Conservation (phyloP, 2,888 invertebrate species). For the Anagyrus pseudococci region DNA sequence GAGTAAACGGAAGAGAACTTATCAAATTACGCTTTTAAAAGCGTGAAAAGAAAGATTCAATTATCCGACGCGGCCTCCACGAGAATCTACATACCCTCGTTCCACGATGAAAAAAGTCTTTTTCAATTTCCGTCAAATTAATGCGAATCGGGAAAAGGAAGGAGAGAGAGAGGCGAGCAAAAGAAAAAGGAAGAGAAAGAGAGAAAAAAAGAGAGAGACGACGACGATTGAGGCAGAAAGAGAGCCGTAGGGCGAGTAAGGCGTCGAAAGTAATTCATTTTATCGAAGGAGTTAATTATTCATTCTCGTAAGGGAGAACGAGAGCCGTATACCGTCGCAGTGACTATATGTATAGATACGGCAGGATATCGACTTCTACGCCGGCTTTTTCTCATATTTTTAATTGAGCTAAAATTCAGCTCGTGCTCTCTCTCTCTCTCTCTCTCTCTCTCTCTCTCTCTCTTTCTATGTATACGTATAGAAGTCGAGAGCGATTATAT, state of each 20-base stretch:
- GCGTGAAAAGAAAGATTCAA: conserved; percentile 12
- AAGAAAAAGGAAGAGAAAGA: conserved; percentile 1
- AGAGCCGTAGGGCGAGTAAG: no score
- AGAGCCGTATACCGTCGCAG: not conserved
- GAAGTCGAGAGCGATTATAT: conserved; percentile 28
- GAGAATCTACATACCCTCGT: not conserved
- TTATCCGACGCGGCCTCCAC: conserved; percentile 5
- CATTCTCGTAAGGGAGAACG: conserved; percentile 40
- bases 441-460: no score
- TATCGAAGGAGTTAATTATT: conserved; percentile 46
- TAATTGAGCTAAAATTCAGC: conserved; percentile 38
- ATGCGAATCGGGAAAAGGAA: conserved; percentile 35
- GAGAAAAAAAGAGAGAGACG: conserved; percentile 14
- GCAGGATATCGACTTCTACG: conserved; percentile 33
- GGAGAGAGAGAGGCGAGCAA: conserved; percentile 2
- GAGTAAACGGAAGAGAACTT: not conserved
- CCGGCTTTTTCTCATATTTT: conserved; percentile 37
- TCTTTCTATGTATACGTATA: no score
- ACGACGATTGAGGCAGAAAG: no score
- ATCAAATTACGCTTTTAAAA: not conserved
- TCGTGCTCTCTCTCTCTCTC: no score
- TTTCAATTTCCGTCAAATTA: conserved; percentile 38
- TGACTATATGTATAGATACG: no score
- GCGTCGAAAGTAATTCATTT: conserved; percentile 44
- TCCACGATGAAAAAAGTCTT: conserved; percentile 9